A percentile compares a stretch with the other conserved stretches of the same genome.
These are phyloP conservation scores for Lepidocolaptes lacrymiger DNA, from an alignment of 2,797 vertebrate genomes.

Conservation along the genomic window DNA sequence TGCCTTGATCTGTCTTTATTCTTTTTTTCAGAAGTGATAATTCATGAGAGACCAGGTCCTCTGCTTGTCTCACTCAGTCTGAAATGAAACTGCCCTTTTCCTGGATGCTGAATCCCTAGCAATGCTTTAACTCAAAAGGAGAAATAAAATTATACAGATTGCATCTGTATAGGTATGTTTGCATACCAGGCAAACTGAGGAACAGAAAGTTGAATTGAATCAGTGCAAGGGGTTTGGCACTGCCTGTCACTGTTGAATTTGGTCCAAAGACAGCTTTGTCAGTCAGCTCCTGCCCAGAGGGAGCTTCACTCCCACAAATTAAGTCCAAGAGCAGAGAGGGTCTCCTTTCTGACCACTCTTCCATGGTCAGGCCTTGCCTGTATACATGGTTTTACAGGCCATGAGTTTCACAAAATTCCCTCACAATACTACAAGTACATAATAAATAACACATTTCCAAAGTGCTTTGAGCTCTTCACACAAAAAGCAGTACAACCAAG, in stretches of 20 bases:
- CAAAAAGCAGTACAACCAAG: not conserved
- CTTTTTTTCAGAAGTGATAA: not conserved
- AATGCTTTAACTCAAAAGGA: not conserved
- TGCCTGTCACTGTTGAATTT: not conserved
- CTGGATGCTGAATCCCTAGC: not conserved
- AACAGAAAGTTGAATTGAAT: not conserved
- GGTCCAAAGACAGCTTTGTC: not conserved
- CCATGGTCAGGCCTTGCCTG: not conserved
- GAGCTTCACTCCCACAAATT: not conserved
- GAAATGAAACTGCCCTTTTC: not conserved
- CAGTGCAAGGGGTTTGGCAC: not conserved
- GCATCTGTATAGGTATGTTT: not conserved
- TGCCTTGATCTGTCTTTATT: not conserved
- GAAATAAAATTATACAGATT: not conserved
- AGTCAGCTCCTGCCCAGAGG: not conserved
- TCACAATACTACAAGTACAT: not conserved
- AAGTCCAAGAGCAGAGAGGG: fast-evolving
- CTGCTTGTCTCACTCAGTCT: not conserved
- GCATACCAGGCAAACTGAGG: not conserved
- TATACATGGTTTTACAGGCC: not conserved
- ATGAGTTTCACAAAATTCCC: not conserved
- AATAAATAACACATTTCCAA: not conserved
- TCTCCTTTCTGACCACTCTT: not conserved
- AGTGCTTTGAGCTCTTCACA: not conserved
- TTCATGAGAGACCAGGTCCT: not conserved